Evolutionary conservation across 2,888 invertebrate species (phyloP).

Genomic region (Odontocolon sp.): DNA sequence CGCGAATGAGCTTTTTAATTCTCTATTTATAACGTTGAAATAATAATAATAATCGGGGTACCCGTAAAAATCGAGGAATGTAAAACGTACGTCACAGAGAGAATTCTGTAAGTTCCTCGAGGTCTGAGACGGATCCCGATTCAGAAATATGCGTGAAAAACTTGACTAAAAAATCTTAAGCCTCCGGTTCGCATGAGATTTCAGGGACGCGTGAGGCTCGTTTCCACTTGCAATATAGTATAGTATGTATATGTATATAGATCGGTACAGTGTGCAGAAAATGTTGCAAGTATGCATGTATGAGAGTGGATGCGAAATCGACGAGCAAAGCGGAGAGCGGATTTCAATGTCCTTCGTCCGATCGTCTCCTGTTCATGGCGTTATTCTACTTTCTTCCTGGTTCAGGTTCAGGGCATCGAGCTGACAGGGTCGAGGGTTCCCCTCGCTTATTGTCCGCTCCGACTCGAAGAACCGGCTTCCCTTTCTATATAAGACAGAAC

Average conservation of each 20-base stretch:
- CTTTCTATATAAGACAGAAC: constrained; percentile 73
- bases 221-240: no score
- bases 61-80: not conserved
- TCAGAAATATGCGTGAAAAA: constrained; percentile 22
- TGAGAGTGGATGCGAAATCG: not conserved
- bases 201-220: constrained; percentile 25
- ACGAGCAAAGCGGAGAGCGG: constrained; percentile 33
- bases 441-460: constrained; percentile 21
- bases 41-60: no score
- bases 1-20: no score
- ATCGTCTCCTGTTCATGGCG: constrained; percentile 21
- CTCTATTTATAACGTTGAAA: no score
- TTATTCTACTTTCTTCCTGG: constrained; percentile 67
- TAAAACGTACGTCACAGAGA: not conserved
- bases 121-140: constrained; percentile 3
- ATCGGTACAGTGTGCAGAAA: not conserved
- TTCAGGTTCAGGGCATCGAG: constrained; percentile 69
- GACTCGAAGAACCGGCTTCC: constrained; percentile 19
- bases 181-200: constrained; percentile 31
- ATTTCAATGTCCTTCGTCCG: constrained; percentile 52
- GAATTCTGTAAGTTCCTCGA: not conserved
- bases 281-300: constrained; percentile 8
- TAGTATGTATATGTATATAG: not conserved
- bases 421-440: constrained; percentile 48
- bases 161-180: constrained; percentile 3